phyloP scores from a whole-genome alignment of 2,113 vertebrate genomes.

The Prunella fulvescens region DNA sequence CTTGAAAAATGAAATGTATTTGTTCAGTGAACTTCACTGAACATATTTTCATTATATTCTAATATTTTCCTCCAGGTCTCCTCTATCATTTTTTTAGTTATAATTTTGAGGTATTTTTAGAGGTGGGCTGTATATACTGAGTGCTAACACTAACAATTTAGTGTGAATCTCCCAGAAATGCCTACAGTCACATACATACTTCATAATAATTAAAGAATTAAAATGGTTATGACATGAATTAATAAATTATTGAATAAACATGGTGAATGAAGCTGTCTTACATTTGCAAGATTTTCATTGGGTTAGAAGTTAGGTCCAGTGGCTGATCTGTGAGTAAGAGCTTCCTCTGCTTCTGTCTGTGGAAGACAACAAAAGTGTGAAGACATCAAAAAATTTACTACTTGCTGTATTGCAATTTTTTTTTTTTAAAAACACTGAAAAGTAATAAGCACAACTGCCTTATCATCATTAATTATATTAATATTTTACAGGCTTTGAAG shows the following conservation, averaged over 20 bases:
- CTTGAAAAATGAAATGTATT: background rate
- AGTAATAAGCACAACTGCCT: background rate
- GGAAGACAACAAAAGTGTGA: background rate
- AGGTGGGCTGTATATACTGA: background rate
- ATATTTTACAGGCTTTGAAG: background rate
- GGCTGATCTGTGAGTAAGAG: background rate
- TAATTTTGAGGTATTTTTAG: background rate
- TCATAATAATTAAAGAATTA: background rate
- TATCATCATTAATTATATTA: background rate
- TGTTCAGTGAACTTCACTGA: rapidly evolving
- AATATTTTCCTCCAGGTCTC: background rate
- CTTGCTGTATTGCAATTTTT: background rate
- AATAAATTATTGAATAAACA: background rate
- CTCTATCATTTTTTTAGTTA: background rate
- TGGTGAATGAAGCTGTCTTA: background rate
- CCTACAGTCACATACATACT: background rate
- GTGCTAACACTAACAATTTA: background rate
- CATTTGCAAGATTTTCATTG: background rate
- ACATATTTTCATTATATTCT: background rate
- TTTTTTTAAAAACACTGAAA: background rate
- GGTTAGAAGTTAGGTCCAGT: background rate
- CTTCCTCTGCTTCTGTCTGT: background rate
- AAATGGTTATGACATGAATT: background rate
- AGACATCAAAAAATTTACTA: background rate
- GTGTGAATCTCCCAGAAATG: background rate